Percentiles rank a stretch among this genome's conserved stretches.
Conservation (phyloP, 2,888 invertebrate genomes). For the Rhabditophanes sp. region DNA sequence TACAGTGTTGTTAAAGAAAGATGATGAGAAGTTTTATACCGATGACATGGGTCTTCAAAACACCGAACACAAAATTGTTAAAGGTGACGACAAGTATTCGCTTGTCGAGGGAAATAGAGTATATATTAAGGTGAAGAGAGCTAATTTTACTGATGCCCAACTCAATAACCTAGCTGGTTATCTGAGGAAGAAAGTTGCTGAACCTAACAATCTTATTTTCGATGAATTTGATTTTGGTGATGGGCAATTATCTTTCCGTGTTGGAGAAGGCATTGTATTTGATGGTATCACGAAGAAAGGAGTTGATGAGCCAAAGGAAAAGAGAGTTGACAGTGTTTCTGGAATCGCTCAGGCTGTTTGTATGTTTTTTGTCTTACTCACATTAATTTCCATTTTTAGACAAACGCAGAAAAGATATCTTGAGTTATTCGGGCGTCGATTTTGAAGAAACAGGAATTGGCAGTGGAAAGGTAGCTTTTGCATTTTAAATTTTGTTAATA, state of each 20-base stretch:
- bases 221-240: conserved; percentile 33
- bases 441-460: conserved; percentile 42
- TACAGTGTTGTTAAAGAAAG: conserved; percentile 35
- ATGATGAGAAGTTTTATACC: conserved; percentile 31
- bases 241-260: conserved; percentile 33
- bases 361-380: conserved; percentile 9
- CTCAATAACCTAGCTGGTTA: conserved; percentile 34
- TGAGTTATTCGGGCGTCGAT: conserved; percentile 32
- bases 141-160: conserved; percentile 20
- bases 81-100: conserved; percentile 26
- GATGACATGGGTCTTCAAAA: conserved; percentile 33
- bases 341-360: conserved; percentile 42
- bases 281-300: conserved; percentile 15
- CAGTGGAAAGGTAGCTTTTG: conserved; percentile 23
- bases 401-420: conserved; percentile 41
- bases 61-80: conserved; percentile 40
- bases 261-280: conserved; percentile 11
- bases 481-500: conserved; percentile 1
- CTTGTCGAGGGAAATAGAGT: conserved; percentile 40
- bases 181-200: conserved; percentile 35
- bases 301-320: conserved; percentile 13
- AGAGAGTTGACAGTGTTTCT: conserved; percentile 30
- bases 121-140: conserved; percentile 29
- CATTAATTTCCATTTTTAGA: conserved; percentile 17
- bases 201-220: conserved; percentile 38